Conservation (phyloP, 2,888 invertebrate species). For the Ophion obscuratus region DNA sequence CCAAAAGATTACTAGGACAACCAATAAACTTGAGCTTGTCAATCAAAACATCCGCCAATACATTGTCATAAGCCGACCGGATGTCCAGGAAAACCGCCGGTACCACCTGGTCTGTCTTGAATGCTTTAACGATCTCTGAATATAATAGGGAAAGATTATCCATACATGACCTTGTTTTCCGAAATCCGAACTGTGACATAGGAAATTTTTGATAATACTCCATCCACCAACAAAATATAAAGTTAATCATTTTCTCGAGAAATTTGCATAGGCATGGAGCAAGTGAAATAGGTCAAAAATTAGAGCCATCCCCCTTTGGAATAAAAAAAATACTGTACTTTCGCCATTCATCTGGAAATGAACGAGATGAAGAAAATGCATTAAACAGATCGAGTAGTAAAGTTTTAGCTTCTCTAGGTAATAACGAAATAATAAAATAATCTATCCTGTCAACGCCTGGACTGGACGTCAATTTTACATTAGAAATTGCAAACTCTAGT, state of each 20-base stretch:
- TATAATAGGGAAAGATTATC: slow-evolving; percentile 31
- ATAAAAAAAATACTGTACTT: slow-evolving; percentile 30
- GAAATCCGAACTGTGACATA: slow-evolving; percentile 34
- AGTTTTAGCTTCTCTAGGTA: neutral
- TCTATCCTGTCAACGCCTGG: slow-evolving; percentile 36
- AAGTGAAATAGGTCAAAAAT: slow-evolving; percentile 10
- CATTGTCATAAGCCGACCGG: slow-evolving; percentile 42
- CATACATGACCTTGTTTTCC: slow-evolving; percentile 33
- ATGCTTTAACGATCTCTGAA: slow-evolving; percentile 11
- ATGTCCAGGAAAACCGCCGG: slow-evolving; percentile 39
- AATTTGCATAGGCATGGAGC: slow-evolving; percentile 17
- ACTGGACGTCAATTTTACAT: slow-evolving; percentile 4
- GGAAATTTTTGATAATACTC: slow-evolving; percentile 11
- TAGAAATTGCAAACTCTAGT: slow-evolving; percentile 2
- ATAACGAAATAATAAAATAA: slow-evolving; percentile 6
- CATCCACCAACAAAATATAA: slow-evolving; percentile 13
- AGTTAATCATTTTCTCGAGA: slow-evolving; percentile 30
- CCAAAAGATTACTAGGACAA: slow-evolving; percentile 14
- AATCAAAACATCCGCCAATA: slow-evolving; percentile 27
- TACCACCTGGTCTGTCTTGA: neutral
- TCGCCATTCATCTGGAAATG: slow-evolving; percentile 32
- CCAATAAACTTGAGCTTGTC: slow-evolving; percentile 14
- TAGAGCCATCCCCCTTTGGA: neutral
- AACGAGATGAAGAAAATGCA: neutral
- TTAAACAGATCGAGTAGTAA: slow-evolving; percentile 17